Evolutionary conservation across 2,797 vertebrate species (phyloP).

Genomic region (Platalea minor): DNA sequence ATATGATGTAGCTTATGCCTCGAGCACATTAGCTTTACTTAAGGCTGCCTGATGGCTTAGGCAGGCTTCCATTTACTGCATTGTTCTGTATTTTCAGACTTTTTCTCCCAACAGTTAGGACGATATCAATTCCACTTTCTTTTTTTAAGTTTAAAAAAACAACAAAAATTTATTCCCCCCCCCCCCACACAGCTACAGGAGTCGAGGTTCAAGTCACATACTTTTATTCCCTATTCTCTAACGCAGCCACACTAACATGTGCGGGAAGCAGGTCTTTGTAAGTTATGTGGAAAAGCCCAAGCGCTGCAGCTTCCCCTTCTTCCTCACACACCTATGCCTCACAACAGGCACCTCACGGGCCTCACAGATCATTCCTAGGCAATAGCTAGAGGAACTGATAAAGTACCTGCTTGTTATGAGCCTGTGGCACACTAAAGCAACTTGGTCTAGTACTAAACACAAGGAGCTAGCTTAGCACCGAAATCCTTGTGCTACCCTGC

Average conservation of each 20-base stretch:
- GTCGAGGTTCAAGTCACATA: not conserved
- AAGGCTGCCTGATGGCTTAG: not conserved
- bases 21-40: not conserved
- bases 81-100: not conserved
- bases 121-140: not conserved
- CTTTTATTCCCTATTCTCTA: not conserved
- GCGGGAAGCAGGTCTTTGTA: not conserved
- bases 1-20: not conserved
- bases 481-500: not conserved
- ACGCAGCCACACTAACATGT: fast-evolving
- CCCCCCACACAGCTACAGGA: not conserved
- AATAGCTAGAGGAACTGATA: not conserved
- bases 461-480: not conserved
- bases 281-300: not conserved
- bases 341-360: not conserved
- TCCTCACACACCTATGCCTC: not conserved
- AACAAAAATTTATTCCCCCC: not conserved
- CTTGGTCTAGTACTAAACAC: not conserved
- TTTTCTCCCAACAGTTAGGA: not conserved
- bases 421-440: not conserved
- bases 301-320: not conserved
- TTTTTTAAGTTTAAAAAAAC: not conserved
- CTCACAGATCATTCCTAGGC: not conserved
- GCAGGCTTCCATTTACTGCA: not conserved
- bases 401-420: not conserved